These are phyloP conservation scores for Thermophis baileyi DNA, from an alignment of 2,113 vertebrate genomes.

Conservation along the genomic window DNA sequence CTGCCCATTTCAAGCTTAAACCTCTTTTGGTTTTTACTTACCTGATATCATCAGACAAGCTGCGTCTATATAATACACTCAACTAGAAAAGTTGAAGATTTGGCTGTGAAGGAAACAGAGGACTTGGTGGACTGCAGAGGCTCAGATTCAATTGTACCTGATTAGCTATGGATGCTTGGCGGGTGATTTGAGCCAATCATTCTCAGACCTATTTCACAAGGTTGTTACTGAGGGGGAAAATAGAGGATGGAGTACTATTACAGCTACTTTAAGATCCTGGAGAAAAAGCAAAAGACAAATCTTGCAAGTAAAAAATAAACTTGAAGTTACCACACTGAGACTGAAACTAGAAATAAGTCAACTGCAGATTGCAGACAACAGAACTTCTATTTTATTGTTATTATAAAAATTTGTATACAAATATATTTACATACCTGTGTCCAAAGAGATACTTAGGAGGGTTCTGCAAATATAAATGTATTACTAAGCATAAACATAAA, in stretches of 20 bases:
- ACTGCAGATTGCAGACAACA: background rate
- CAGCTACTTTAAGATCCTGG: background rate
- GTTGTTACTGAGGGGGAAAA: background rate
- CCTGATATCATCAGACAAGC: background rate
- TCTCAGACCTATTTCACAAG: background rate
- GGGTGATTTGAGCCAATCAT: background rate
- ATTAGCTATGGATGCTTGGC: background rate
- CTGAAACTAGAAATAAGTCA: background rate
- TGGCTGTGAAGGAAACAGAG: background rate
- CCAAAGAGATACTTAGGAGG: background rate
- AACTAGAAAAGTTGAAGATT: background rate
- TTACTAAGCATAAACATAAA: background rate
- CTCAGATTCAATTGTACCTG: background rate
- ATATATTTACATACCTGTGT: background rate
- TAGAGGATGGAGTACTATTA: background rate
- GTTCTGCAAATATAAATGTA: background rate
- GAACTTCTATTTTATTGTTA: background rate
- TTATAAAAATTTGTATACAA: background rate
- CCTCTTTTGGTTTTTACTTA: background rate
- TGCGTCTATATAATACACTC: background rate
- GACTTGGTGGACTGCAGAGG: background rate
- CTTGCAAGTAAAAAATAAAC: background rate
- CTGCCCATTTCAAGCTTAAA: background rate
- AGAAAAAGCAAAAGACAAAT: background rate
- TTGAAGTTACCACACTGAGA: background rate